phyloP scores from a whole-genome alignment of 2,888 invertebrate genomes.

The Pterobdella sp. region DNA sequence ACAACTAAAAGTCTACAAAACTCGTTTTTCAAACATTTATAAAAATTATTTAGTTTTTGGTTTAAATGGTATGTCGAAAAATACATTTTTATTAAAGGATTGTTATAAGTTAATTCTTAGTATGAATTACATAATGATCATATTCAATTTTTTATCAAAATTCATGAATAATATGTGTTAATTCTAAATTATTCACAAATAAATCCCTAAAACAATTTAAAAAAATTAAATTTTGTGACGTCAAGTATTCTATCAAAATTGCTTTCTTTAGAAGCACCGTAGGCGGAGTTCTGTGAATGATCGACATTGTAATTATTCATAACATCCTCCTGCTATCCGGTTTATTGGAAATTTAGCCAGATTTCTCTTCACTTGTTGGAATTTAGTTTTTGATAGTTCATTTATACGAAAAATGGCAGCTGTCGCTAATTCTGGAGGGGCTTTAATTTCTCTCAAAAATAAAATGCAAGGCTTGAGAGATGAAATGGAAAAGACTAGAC shows the following conservation, averaged over 20 bases:
- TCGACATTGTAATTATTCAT: conserved; percentile 25
- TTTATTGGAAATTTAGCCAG: neutral
- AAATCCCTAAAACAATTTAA: neutral
- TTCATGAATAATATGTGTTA: neutral
- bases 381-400: neutral
- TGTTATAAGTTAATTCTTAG: neutral
- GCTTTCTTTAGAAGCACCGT: conserved; percentile 13
- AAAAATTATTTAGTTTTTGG: too few species aligned
- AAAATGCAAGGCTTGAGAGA: conserved; percentile 39
- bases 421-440: conserved; percentile 32
- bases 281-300: conserved; percentile 21
- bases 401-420: conserved; percentile 27
- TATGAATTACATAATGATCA: neutral
- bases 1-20: too few species aligned
- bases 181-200: neutral
- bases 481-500: conserved; percentile 38
- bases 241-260: neutral
- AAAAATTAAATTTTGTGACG: neutral
- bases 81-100: too few species aligned
- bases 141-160: neutral
- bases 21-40: too few species aligned
- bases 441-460: conserved; percentile 37
- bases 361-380: neutral
- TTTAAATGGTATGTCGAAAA: too few species aligned
- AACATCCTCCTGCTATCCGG: conserved; percentile 27